Percentiles rank a stretch among this genome's conserved stretches.
Conservation (phyloP, 2,113 vertebrate species). For the Bothrops jararaca region DNA sequence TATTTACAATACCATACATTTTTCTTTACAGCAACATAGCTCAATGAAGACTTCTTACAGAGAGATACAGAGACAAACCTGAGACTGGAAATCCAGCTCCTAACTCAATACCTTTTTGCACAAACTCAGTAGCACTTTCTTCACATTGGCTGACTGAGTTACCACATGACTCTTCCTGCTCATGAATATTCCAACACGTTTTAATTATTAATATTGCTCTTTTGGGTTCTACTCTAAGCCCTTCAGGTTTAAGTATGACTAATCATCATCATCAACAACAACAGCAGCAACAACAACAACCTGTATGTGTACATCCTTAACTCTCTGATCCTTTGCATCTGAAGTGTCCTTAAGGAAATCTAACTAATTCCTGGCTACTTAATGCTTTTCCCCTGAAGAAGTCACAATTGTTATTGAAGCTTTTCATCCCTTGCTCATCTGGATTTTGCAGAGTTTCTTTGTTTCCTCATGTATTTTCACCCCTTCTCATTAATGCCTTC, state of each 20-base stretch:
- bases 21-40: too few species aligned
- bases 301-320: background rate
- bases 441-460: background rate
- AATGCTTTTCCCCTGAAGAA: background rate
- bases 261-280: background rate
- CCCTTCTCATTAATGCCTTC: background rate
- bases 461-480: background rate
- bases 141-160: too few species aligned
- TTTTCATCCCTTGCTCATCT: background rate
- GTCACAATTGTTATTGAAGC: background rate
- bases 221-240: background rate
- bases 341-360: background rate
- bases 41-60: too few species aligned
- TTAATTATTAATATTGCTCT: background rate
- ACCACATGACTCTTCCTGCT: too few species aligned
- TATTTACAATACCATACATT: too few species aligned
- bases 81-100: too few species aligned
- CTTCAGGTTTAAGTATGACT: background rate
- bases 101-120: too few species aligned
- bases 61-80: too few species aligned
- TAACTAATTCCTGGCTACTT: background rate
- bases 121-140: too few species aligned
- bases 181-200: too few species aligned
- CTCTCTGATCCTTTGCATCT: background rate
- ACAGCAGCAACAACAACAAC: rapidly evolving